Evolutionary conservation across 2,113 vertebrate species (phyloP).

Genomic region (Zapus hudsonius): DNA sequence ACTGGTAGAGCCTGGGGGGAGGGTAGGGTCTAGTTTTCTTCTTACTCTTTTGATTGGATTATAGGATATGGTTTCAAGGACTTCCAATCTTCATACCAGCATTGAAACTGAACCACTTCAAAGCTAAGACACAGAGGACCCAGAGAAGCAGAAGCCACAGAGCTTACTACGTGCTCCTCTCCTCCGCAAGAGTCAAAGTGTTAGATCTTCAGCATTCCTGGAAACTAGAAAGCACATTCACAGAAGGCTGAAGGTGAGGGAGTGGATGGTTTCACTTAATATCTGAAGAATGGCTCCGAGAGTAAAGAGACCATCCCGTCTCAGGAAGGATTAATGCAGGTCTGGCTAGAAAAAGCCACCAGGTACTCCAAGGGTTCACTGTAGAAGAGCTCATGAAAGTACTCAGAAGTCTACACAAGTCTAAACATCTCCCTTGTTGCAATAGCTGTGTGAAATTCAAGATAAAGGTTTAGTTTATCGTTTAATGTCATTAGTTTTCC

Average conservation of each 20-base stretch:
- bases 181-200: conserved; percentile 73
- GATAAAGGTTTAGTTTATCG: conserved; percentile 83
- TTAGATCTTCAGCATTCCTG: conserved; percentile 81
- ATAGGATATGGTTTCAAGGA: conserved; percentile 65
- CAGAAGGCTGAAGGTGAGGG: conserved; percentile 82
- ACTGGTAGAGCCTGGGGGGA: conserved; percentile 59
- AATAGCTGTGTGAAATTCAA: conserved; percentile 82
- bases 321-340: conserved; percentile 79
- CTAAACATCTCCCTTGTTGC: conserved; percentile 82
- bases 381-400: conserved; percentile 77
- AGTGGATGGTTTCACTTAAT: conserved; percentile 82
- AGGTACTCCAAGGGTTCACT: conserved; percentile 81
- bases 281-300: conserved; percentile 76
- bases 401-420: conserved; percentile 80
- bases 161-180: conserved; percentile 70
- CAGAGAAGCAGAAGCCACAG: conserved; percentile 75
- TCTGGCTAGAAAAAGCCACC: conserved; percentile 80
- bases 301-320: conserved; percentile 70
- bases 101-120: conserved; percentile 78
- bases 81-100: conserved; percentile 79
- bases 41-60: conserved; percentile 44
- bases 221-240: conserved; percentile 84
- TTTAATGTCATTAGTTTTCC: conserved; percentile 79
- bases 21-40: not conserved
- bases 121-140: conserved; percentile 74